These are phyloP conservation scores for Apeltes quadracus DNA, from an alignment of 2,113 vertebrate genomes.

Conservation along the genomic window DNA sequence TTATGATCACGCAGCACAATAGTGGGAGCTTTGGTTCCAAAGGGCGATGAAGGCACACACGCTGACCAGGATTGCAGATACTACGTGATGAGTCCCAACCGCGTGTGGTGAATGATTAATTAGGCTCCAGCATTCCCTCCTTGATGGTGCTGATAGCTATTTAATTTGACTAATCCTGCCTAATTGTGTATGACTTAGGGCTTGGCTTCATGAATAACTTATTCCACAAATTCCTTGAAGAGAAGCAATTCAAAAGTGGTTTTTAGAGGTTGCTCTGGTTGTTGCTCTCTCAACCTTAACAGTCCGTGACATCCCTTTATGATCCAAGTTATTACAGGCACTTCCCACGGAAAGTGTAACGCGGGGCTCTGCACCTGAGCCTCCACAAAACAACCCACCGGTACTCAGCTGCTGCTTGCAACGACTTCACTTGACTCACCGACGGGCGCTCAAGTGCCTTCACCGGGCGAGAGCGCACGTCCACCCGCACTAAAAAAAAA, in stretches of 20 bases:
- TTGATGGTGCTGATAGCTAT: slow-evolving; percentile 54
- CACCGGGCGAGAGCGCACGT: slow-evolving; percentile 38
- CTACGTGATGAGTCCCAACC: slow-evolving; percentile 34
- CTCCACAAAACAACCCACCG: slow-evolving; percentile 46
- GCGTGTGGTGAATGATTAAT: slow-evolving; percentile 56
- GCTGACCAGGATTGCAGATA: slow-evolving; percentile 30
- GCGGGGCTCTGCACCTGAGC: slow-evolving; percentile 50
- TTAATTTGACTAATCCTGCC: slow-evolving; percentile 67
- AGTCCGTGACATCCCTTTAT: slow-evolving; percentile 26
- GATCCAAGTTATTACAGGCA: slow-evolving; percentile 35
- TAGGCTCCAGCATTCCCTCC: slow-evolving; percentile 39
- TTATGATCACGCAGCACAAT: background rate
- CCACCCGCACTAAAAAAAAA: slow-evolving; percentile 50
- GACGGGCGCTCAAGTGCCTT: slow-evolving; percentile 45
- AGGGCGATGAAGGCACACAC: slow-evolving; percentile 28
- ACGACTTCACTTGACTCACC: slow-evolving; percentile 29
- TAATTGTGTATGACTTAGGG: slow-evolving; percentile 65
- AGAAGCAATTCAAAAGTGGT: slow-evolving; percentile 41
- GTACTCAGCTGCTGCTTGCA: slow-evolving; percentile 35
- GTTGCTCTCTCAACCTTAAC: background rate
- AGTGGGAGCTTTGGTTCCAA: slow-evolving; percentile 24
- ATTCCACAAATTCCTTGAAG: slow-evolving; percentile 56
- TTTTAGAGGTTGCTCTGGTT: slow-evolving; percentile 27
- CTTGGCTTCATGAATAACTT: slow-evolving; percentile 67
- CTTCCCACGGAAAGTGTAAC: slow-evolving; percentile 22